Evolutionary conservation across 35 echinoderm and acorn worm genomes (phyloP).

Genomic region (Lytechinus variegatus): DNA sequence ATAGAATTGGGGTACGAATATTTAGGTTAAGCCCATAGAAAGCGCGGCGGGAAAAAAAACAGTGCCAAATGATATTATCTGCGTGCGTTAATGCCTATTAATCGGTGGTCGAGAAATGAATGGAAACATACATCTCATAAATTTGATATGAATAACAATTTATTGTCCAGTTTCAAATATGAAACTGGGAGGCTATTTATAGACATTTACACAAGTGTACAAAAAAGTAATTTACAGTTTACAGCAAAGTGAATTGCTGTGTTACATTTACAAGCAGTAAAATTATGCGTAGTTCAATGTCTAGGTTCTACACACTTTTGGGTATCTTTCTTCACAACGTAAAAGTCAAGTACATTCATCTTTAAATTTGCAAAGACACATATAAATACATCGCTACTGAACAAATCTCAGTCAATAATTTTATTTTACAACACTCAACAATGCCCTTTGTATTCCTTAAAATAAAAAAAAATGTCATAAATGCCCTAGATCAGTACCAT

Average conservation of each 20-base stretch:
- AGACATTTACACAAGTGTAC: slow-evolving; percentile 17
- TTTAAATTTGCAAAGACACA: not conserved
- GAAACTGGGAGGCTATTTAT: not conserved
- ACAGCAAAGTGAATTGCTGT: not conserved
- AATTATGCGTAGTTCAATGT: not conserved
- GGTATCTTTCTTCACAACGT: not conserved
- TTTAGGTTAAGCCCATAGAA: too few relatives aligned
- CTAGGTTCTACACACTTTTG: not conserved
- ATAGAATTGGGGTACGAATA: too few relatives aligned
- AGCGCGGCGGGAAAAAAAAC: too few relatives aligned
- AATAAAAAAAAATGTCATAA: not conserved
- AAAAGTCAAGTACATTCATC: not conserved
- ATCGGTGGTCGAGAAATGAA: not conserved
- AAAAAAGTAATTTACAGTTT: slow-evolving; percentile 16
- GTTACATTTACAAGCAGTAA: not conserved
- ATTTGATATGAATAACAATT: not conserved
- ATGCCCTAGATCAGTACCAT: not conserved
- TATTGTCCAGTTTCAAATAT: not conserved
- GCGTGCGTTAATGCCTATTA: too few relatives aligned
- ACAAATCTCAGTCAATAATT: not conserved
- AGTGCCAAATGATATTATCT: too few relatives aligned
- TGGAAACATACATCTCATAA: not conserved
- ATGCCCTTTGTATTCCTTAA: not conserved
- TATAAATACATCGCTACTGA: not conserved
- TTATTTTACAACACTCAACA: not conserved